Conservation (phyloP, 2,888 invertebrate genomes). For the Anarsia innoxiella region DNA sequence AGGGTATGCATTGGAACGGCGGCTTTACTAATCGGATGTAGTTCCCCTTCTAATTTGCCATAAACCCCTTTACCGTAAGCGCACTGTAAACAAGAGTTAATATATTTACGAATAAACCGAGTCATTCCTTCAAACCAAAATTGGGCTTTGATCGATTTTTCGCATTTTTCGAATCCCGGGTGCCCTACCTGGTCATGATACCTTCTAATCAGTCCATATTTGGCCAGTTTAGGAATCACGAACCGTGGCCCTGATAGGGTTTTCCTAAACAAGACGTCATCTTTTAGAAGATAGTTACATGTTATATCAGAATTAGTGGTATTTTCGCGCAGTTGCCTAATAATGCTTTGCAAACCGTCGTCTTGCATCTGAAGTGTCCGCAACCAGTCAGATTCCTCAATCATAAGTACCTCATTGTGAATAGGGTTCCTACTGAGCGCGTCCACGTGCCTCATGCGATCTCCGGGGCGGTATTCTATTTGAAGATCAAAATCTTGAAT, state of each 20-base stretch:
- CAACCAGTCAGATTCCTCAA: slow-evolving; percentile 8
- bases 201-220: slow-evolving; percentile 7
- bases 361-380: slow-evolving; percentile 19
- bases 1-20: slow-evolving; percentile 7
- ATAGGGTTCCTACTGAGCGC: slow-evolving; percentile 10
- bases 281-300: slow-evolving; percentile 4
- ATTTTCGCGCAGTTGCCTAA: neutral
- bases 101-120: slow-evolving; percentile 34
- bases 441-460: slow-evolving; percentile 5
- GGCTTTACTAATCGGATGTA: slow-evolving; percentile 1
- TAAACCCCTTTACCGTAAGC: slow-evolving; percentile 1
- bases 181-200: slow-evolving; percentile 38
- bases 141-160: slow-evolving; percentile 24
- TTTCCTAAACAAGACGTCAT: slow-evolving; percentile 7
- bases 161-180: slow-evolving; percentile 30
- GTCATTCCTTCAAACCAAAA: slow-evolving; percentile 47
- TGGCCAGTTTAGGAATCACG: slow-evolving; percentile 11
- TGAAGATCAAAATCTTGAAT: slow-evolving; percentile 8
- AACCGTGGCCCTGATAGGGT: slow-evolving; percentile 10
- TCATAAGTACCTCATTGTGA: slow-evolving; percentile 1
- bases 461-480: slow-evolving; percentile 6
- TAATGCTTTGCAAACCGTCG: slow-evolving; percentile 4
- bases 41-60: slow-evolving; percentile 1
- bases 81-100: slow-evolving; percentile 17
- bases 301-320: slow-evolving; percentile 2